Base-by-base conservation (phyloP, 2,797 vertebrate species). In the Brachyrhaphis roseni region DNA sequence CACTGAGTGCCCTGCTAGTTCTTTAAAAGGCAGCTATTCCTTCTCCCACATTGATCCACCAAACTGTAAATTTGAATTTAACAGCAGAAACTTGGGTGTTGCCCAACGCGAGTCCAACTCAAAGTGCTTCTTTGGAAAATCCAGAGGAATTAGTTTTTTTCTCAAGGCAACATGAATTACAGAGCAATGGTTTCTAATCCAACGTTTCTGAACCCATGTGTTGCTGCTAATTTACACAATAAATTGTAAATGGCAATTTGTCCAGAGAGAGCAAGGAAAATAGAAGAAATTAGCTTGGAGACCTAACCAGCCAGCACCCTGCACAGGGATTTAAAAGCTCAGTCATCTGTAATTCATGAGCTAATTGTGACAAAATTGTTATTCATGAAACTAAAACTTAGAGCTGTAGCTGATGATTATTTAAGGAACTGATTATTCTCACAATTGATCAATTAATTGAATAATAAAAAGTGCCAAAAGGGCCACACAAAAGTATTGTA, bases 171-270 rank as follows among this genome's bases (percentile, higher is more conserved):
- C 28, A 36, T 64, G 31, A 34, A 64, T 47, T 80, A 90, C 39
- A 83, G 41, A 66, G 39, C 0, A 68, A 75, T 82, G 77, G 80
- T 75, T 78, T 72, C 75, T 78, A 64, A 79, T 64, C 79, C 78
- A 78, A 81, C 88, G 31, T 39, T 34, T 31, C 36, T 68, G 64
- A 68, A 41, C 11, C 8, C 18, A 68, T 41, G 36, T 41, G 39
- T 68, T 23, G 5, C 1, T 36, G 62, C 34, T 16, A 20, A 39
- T 20, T 36, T 18, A 66, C 62, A 23, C 34, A 62, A 34, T 16
- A 47, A 47, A 47, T 47, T n/a, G 23, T n/a, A 55, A 26, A n/a
- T n/a, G 10, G 53, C 2, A 55, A 26, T 55, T 55, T 55, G 26
- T 55, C 0, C 8, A 55, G 8, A 10, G 2, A 26, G 53, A 55